phyloP scores from a whole-genome alignment of 2,113 vertebrate species.

The Agelaius tricolor region DNA sequence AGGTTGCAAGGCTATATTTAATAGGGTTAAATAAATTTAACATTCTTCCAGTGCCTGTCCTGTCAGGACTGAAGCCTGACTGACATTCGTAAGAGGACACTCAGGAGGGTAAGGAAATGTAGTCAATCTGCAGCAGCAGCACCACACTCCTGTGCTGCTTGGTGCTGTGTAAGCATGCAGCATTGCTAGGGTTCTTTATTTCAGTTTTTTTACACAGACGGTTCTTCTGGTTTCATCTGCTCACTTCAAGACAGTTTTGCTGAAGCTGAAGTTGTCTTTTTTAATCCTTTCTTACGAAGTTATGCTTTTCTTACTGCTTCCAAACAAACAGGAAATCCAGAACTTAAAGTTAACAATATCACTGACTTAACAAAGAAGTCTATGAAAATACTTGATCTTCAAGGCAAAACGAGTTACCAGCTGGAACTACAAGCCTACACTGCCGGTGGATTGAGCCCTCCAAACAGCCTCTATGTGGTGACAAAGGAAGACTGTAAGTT shows the following conservation, averaged over 20 bases:
- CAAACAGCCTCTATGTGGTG: slow-evolving; percentile 73
- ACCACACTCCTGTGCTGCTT: background rate
- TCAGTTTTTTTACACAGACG: background rate
- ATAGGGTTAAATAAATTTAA: background rate
- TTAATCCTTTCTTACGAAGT: background rate
- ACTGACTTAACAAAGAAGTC: slow-evolving; percentile 74
- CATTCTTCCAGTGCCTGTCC: background rate
- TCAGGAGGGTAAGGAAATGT: background rate
- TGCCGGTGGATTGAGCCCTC: slow-evolving; percentile 72
- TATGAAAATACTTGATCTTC: slow-evolving; percentile 76
- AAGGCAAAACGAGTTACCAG: slow-evolving; percentile 80
- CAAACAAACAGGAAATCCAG: slow-evolving; percentile 66
- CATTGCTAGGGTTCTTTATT: background rate
- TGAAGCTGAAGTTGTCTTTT: background rate
- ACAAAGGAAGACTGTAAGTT: slow-evolving; percentile 82
- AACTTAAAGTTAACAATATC: slow-evolving; percentile 77
- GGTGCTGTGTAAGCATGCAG: background rate
- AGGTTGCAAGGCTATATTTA: background rate
- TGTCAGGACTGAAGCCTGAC: background rate
- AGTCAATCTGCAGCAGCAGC: background rate
- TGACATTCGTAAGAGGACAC: background rate
- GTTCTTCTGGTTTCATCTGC: background rate
- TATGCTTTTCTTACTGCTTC: background rate
- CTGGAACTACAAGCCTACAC: slow-evolving; percentile 78
- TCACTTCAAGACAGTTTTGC: background rate